Evolutionary conservation across 2,888 invertebrate species (phyloP), one percentile per base, ranked within the genome.

Genomic region (Ferdinandea cuprea): DNA sequence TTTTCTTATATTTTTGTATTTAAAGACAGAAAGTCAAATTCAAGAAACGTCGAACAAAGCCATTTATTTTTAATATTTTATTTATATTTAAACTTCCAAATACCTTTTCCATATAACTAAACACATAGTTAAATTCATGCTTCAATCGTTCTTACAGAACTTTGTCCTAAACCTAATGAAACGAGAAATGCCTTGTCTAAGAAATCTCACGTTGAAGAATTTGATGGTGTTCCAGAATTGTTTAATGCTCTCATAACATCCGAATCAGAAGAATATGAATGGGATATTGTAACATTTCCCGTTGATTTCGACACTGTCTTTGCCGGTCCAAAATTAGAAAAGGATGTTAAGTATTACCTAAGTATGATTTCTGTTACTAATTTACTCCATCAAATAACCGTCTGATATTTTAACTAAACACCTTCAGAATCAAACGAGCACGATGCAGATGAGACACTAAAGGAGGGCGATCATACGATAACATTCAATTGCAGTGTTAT

Each of bases 401-500:
- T 42, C 17, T 61, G 7, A 52, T 35, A 56, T 35, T 68, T 5
- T n/a, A n/a, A n/a, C n/a, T n/a, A n/a, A 25, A 3, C 25, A 35
- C 54, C 87, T 88, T 37, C 90, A 95, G 95, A 94, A 90, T 93
- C 93, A 83, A 92, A 94, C 61, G 94, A 94, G 84, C 93, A 94
- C 85, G 94, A 94, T 56, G 91, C 93, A 5, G 93, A 93, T 86
- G 89, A 89, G 44, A 86, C 86, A 30, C 52, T 87, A n/a, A 88
- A 88, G 74, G 89, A 88, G 78, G 86, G 88, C 44, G 89, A 88
- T 13, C 93, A 94, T 88, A 91, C 93, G 59, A 92, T 94, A 74
- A 95, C 90, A 15, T 92, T 96, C 8, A 98, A 98, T 92, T 98
- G 98, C 90, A 97, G 97, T 0, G 97, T 98, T 6, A 96, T 96